Percentiles rank a stretch among this genome's conserved stretches.
phyloP scores from a whole-genome alignment of 2,113 vertebrate genomes.

The Herpailurus yagouaroundi region DNA sequence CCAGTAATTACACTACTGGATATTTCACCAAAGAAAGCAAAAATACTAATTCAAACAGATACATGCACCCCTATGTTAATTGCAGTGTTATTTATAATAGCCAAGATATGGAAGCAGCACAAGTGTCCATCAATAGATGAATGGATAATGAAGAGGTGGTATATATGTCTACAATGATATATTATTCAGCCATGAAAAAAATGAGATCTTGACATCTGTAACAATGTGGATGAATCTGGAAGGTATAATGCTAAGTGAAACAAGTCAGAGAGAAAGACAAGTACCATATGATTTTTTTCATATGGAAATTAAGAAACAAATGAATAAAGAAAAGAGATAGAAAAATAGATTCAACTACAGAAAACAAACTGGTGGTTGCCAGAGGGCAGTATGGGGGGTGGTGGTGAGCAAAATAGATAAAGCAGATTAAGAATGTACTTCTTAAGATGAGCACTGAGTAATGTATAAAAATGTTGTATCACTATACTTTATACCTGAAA shows the following conservation, averaged over 20 bases:
- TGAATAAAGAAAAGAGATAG: neutral
- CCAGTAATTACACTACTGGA: neutral
- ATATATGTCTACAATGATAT: neutral
- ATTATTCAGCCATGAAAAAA: neutral
- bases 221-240: neutral
- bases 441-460: neutral
- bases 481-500: neutral
- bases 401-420: neutral
- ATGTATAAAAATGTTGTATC: neutral
- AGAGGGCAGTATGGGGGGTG: neutral
- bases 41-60: neutral
- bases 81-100: neutral
- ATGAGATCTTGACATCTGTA: neutral
- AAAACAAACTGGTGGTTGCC: neutral
- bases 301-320: neutral
- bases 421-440: neutral
- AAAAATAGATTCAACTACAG: neutral
- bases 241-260: neutral
- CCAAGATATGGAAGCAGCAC: neutral
- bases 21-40: neutral
- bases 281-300: neutral
- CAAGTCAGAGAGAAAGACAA: neutral
- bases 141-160: neutral
- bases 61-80: neutral
- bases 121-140: neutral